Evolutionary conservation across 2,797 vertebrate genomes (phyloP), one percentile per base, ranked within the genome.

Genomic region (Darevskia nairensis): DNA sequence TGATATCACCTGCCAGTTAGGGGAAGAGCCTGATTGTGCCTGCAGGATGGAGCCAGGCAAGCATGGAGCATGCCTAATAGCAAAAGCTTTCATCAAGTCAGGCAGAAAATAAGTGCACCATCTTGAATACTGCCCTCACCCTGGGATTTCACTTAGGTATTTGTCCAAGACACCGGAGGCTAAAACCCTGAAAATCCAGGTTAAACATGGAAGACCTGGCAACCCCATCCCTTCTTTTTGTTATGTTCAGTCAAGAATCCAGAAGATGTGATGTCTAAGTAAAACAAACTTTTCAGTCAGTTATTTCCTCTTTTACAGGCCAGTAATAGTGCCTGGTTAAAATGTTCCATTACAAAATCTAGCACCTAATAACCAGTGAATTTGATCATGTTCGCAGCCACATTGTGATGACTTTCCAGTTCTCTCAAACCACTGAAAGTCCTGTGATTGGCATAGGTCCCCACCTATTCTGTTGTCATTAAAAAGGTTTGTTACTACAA

Each of bases 261-360:
- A 79, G 64, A 50, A 69, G n/a, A 35, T 64, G 29, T 86, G 76
- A 79, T 55, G 9, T 78, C 69, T 84, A 32, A 25, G 3, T 21
- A 85, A 77, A 66, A 64, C 72, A 77, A 64, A 64, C 17, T 23
- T 25, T 9, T 77, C 69, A 35, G 21, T 84, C 55, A 75, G 25
- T 15, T 41, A 21, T 71, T 55, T 35, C 44, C 64, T 71, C 23
- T 29, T 50, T 55, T 6, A 80, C 29, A 68, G 79, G 83, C 50
- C 83, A 91, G 64, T 15, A 71, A 81, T 86, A 41, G 68, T 46
- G 4, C 35, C 78, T 17, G 21, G 66, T 86, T 90, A 89, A 86
- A 89, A 71, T 79, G 3, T 21, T 50, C 32, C 19, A 46, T 85
- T 46, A 32, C 1, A 55, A 80, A 66, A 23, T 76, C 61, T 64